Evolutionary conservation across 2,888 invertebrate genomes (phyloP).

Genomic region (Drosophila conformis): DNA sequence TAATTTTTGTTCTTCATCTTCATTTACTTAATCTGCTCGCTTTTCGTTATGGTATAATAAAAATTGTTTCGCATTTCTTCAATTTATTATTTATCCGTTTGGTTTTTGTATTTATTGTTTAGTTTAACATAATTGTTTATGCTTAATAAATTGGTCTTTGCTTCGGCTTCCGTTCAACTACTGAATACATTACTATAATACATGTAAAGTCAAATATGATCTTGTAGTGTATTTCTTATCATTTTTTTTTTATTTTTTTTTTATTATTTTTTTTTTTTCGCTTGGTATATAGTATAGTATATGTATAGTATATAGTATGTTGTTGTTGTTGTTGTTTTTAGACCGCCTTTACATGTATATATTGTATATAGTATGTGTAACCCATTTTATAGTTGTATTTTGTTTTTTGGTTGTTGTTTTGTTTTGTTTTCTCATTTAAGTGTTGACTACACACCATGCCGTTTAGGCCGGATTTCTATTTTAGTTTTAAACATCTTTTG

Average conservation of each 20-base stretch:
- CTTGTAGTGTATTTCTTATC: slow-evolving; percentile 19
- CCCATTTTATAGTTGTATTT: slow-evolving; percentile 31
- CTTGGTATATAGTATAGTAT: slow-evolving; percentile 40
- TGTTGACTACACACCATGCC: slow-evolving; percentile 30
- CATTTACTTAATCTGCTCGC: slow-evolving; percentile 19
- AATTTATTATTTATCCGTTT: slow-evolving; percentile 5
- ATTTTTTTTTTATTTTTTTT: slow-evolving; percentile 16
- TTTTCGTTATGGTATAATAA: slow-evolving; percentile 48
- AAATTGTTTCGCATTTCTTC: slow-evolving; percentile 64
- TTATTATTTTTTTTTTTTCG: slow-evolving; percentile 1
- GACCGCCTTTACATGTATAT: slow-evolving; percentile 53
- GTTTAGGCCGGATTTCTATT: slow-evolving; percentile 38
- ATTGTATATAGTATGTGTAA: slow-evolving; percentile 29
- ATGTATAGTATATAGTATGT: slow-evolving; percentile 37
- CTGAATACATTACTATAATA: slow-evolving; percentile 74
- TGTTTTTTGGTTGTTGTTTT: not conserved
- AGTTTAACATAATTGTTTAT: slow-evolving; percentile 72
- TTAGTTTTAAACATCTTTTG: slow-evolving; percentile 16
- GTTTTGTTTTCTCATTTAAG: slow-evolving; percentile 23
- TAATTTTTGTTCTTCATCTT: slow-evolving; percentile 31
- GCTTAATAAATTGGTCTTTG: slow-evolving; percentile 78
- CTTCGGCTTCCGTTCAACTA: slow-evolving; percentile 76
- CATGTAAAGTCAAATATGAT: slow-evolving; percentile 78
- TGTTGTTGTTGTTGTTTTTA: slow-evolving; percentile 31
- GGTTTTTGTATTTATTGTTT: slow-evolving; percentile 51